Evolutionary conservation across 2,888 invertebrate genomes (phyloP).

Genomic region (Stictocephala bisonia): DNA sequence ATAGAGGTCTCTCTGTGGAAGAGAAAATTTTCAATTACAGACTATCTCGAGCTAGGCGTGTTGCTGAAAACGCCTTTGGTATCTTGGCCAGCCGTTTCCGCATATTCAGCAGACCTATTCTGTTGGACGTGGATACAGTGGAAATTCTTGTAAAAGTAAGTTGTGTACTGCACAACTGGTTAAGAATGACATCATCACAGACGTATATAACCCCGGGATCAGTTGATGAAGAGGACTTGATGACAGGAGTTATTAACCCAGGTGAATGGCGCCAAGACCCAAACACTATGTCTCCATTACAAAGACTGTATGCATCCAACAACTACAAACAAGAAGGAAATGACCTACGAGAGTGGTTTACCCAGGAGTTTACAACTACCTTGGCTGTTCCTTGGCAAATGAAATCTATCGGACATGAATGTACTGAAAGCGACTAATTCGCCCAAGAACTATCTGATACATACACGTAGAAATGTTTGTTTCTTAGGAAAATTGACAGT

Average conservation of each 20-base stretch:
- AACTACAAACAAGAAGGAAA: slow-evolving; percentile 25
- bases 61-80: slow-evolving; percentile 55
- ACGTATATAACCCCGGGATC: slow-evolving; percentile 30
- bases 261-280: slow-evolving; percentile 33
- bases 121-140: slow-evolving; percentile 30
- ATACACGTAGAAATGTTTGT: slow-evolving; percentile 10
- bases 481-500: slow-evolving; percentile 14
- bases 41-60: slow-evolving; percentile 52
- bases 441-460: slow-evolving; percentile 23
- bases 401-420: slow-evolving; percentile 32
- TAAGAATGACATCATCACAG: slow-evolving; percentile 20
- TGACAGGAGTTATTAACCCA: slow-evolving; percentile 37
- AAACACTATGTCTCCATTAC: slow-evolving; percentile 38
- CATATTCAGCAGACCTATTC: slow-evolving; percentile 49
- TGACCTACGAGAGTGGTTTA: slow-evolving; percentile 29
- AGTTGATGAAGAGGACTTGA: slow-evolving; percentile 34
- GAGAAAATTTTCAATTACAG: slow-evolving; percentile 54
- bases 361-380: slow-evolving; percentile 31
- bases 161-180: slow-evolving; percentile 37
- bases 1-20: slow-evolving; percentile 22
- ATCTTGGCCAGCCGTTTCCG: slow-evolving; percentile 52
- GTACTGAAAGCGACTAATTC: slow-evolving; percentile 28
- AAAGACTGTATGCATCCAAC: slow-evolving; percentile 28
- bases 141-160: slow-evolving; percentile 23
- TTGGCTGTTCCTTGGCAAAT: slow-evolving; percentile 39